Percentiles rank a stretch among this genome's conserved stretches.
Conservation (phyloP, 1,140 invertebrate species). For the Tribolium madens region DNA sequence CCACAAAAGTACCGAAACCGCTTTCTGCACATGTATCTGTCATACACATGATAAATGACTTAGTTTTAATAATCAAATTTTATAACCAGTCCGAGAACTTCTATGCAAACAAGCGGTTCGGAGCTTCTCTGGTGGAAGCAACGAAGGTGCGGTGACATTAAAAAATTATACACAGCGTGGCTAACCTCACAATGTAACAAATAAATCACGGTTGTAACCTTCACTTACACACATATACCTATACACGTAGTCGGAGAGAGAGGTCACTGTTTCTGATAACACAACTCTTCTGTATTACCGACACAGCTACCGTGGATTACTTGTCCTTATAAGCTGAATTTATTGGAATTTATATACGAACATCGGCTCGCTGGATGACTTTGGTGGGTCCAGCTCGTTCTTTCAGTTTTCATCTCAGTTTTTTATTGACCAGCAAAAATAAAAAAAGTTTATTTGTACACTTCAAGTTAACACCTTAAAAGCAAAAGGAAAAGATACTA, state of each 20-base stretch:
- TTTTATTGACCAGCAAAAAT: not conserved
- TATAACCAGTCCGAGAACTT: not conserved
- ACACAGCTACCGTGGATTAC: constrained; percentile 56
- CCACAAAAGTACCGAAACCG: not conserved
- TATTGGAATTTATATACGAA: constrained; percentile 53
- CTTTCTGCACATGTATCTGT: not conserved
- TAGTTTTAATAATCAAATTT: constrained; percentile 3
- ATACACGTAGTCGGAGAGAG: constrained; percentile 22
- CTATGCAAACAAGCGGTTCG: constrained; percentile 17
- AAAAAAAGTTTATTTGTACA: constrained; percentile 24
- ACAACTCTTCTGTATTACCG: constrained; percentile 49
- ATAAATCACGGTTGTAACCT: constrained; percentile 35
- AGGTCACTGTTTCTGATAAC: constrained; percentile 49
- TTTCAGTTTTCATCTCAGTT: constrained; percentile 23
- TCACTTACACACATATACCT: constrained; percentile 36
- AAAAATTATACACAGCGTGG: constrained; percentile 38
- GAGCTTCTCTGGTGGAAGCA: not conserved
- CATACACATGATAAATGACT: not conserved
- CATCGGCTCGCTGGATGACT: constrained; percentile 10
- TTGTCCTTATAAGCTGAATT: constrained; percentile 55
- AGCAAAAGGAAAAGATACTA: not conserved
- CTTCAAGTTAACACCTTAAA: constrained; percentile 12
- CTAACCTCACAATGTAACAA: constrained; percentile 36
- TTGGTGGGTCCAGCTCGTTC: constrained; percentile 17
- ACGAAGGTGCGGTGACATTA: constrained; percentile 21